Evolutionary conservation across 2,797 vertebrate genomes (phyloP).

Genomic region (Sebastes variabilis): DNA sequence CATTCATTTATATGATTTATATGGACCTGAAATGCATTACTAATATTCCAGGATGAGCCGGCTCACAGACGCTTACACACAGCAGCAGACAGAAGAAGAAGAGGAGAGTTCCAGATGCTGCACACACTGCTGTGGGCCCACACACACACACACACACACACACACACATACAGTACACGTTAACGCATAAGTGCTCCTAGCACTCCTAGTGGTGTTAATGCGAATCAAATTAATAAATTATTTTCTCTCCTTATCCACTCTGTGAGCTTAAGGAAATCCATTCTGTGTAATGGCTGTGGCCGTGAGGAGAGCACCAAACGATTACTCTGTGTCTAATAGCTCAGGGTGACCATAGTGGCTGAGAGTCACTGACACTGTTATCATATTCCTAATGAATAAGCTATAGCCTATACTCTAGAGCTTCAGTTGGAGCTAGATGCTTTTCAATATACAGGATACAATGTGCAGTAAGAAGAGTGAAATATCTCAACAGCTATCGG

Average conservation of each 20-base stretch:
- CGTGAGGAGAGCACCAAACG: not conserved
- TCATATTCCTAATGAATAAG: slow-evolving; percentile 3
- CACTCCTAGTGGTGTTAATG: not conserved
- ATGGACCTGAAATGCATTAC: not conserved
- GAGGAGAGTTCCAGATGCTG: slow-evolving; percentile 6
- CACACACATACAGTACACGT: not conserved
- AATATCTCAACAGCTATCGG: not conserved
- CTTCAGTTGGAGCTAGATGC: not conserved
- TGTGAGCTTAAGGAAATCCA: slow-evolving; percentile 5
- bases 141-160: not conserved
- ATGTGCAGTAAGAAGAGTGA: not conserved
- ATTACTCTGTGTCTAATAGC: slow-evolving; percentile 20
- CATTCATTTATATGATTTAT: slow-evolving; percentile 19
- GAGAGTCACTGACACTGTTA: slow-evolving; percentile 4
- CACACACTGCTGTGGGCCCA: not conserved
- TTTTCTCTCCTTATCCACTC: slow-evolving; percentile 20
- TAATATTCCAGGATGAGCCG: not conserved
- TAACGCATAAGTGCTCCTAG: not conserved
- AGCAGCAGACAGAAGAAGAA: not conserved
- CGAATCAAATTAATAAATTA: slow-evolving; percentile 23
- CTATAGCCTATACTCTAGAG: not conserved
- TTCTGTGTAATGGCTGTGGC: slow-evolving; percentile 9
- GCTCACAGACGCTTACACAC: not conserved
- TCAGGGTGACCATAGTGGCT: not conserved
- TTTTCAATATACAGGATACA: not conserved